Evolutionary conservation across 1,140 invertebrate species (phyloP).

Genomic region (Rhagoletis pomonella): DNA sequence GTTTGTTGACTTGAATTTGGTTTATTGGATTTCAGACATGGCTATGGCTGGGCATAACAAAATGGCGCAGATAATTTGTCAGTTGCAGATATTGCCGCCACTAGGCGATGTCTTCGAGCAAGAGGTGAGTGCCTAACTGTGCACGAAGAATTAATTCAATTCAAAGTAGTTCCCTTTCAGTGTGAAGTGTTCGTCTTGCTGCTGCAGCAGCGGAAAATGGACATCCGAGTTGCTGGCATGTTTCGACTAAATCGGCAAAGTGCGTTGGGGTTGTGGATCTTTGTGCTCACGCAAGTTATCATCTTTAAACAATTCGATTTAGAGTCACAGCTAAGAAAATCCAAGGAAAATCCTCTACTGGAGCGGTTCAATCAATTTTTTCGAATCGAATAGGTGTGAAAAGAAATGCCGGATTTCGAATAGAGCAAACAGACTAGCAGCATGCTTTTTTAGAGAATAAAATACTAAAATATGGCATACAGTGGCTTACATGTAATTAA

Average conservation of each 20-base stretch:
- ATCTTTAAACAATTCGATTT: conserved; percentile 9
- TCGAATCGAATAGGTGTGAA: background rate
- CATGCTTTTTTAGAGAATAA: too few species aligned
- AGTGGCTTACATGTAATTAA: too few species aligned
- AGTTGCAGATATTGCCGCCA: background rate
- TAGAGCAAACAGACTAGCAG: too few species aligned
- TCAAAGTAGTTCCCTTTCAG: background rate
- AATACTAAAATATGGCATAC: too few species aligned
- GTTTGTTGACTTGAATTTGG: conserved; percentile 20
- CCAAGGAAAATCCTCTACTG: background rate
- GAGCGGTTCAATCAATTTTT: background rate
- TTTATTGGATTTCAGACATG: conserved; percentile 37
- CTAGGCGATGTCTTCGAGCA: background rate
- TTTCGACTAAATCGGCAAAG: background rate
- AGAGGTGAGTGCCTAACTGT: background rate
- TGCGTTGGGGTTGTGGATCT: background rate
- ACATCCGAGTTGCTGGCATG: background rate
- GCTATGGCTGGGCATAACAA: background rate
- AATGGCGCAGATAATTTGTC: background rate
- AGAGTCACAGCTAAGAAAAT: background rate
- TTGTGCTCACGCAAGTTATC: background rate
- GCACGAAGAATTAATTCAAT: background rate
- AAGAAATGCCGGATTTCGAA: too few species aligned
- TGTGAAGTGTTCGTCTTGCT: conserved; percentile 16
- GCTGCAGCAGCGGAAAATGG: background rate